Evolutionary conservation across 2,797 vertebrate species (phyloP).

Genomic region (Naso thynnoides): DNA sequence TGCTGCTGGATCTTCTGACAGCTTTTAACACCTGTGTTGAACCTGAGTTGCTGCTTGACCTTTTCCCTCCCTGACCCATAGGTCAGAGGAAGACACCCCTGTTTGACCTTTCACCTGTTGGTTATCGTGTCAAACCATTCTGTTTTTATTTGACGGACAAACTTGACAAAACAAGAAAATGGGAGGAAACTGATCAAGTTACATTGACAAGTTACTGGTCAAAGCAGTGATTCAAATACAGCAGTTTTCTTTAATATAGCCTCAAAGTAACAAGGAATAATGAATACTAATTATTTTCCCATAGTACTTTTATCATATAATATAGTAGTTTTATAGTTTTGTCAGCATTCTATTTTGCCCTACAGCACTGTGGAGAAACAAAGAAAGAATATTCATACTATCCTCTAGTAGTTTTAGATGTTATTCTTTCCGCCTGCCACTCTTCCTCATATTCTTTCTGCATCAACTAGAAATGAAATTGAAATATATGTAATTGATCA

Average conservation of each 20-base stretch:
- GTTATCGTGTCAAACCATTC: not conserved
- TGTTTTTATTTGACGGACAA: not conserved
- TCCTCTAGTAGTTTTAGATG: not conserved
- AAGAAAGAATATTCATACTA: not conserved
- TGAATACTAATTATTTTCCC: not conserved
- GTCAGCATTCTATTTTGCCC: not conserved
- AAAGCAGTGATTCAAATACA: too few species aligned
- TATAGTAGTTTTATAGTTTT: not conserved
- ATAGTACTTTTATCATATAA: not conserved
- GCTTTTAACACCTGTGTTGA: slow-evolving; percentile 12
- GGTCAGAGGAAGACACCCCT: not conserved
- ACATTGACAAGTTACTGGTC: not conserved
- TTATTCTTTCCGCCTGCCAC: not conserved
- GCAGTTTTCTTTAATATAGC: not conserved
- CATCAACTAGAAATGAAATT: not conserved
- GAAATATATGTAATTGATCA: not conserved
- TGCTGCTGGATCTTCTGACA: not conserved
- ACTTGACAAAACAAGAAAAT: not conserved
- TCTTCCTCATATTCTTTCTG: not conserved
- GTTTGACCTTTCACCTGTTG: slow-evolving; percentile 40
- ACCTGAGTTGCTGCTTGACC: slow-evolving; percentile 35
- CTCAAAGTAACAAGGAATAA: not conserved
- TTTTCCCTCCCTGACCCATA: slow-evolving; percentile 1
- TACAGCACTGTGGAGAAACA: not conserved
- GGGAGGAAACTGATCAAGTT: not conserved